Percentiles rank a stretch among this genome's conserved stretches.
Evolutionary conservation across 2,113 vertebrate species (phyloP).

Genomic region (Cisticola juncidis): DNA sequence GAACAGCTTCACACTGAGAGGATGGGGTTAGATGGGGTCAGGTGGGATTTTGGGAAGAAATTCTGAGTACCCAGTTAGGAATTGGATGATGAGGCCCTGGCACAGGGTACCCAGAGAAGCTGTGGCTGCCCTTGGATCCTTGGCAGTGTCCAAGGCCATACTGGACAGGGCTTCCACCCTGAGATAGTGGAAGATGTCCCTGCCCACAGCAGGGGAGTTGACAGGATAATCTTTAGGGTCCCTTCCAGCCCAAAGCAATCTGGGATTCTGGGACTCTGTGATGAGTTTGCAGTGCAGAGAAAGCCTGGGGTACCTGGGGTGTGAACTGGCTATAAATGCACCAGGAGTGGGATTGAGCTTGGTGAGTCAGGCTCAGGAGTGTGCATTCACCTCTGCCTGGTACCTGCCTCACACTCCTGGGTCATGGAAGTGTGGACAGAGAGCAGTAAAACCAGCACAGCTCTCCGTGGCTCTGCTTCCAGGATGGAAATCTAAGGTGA

Average conservation of each 20-base stretch:
- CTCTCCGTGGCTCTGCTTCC: neutral
- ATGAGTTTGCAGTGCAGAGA: neutral
- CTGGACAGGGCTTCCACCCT: fast-evolving
- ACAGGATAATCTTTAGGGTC: neutral
- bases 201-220: neutral
- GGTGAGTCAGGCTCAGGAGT: neutral
- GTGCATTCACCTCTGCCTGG: neutral
- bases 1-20: neutral
- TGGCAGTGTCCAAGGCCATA: neutral
- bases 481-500: neutral
- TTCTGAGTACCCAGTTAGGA: neutral
- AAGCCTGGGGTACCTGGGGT: neutral
- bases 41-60: neutral
- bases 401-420: neutral
- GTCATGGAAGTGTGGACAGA: neutral
- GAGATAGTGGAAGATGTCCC: neutral
- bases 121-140: neutral
- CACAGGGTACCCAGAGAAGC: neutral
- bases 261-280: neutral
- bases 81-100: neutral
- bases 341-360: neutral
- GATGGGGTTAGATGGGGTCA: neutral
- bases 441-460: neutral
- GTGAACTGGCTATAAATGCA: neutral
- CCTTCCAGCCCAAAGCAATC: neutral